Percentiles rank a stretch among this genome's conserved stretches.
Evolutionary conservation across 1,140 invertebrate species (phyloP).

Genomic region (Drosophila grimshawi): DNA sequence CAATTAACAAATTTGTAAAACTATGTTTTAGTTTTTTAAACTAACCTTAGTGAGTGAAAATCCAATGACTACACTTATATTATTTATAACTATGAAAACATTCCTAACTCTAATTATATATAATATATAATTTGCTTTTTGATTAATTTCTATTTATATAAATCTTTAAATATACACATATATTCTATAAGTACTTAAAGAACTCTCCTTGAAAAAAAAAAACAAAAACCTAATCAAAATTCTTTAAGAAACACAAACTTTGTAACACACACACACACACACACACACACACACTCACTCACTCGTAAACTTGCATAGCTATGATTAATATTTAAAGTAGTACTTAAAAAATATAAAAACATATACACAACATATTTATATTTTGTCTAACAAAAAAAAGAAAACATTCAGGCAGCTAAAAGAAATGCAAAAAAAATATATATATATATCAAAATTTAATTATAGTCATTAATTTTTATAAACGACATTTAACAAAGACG

Average conservation of each 20-base stretch:
- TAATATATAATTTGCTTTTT: slow-evolving; percentile 41
- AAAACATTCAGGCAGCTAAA: slow-evolving; percentile 52
- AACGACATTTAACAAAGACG: slow-evolving; percentile 57
- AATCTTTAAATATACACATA: slow-evolving; percentile 30
- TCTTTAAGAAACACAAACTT: slow-evolving; percentile 69
- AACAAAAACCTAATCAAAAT: slow-evolving; percentile 67
- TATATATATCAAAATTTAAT: slow-evolving; percentile 40
- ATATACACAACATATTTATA: slow-evolving; percentile 60
- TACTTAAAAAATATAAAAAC: slow-evolving; percentile 36
- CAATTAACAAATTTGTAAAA: not conserved
- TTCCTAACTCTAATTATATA: slow-evolving; percentile 48
- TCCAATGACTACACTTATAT: slow-evolving; percentile 47
- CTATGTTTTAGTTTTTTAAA: too few relatives aligned
- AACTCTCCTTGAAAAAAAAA: slow-evolving; percentile 28
- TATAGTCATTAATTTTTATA: slow-evolving; percentile 71
- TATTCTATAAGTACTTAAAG: slow-evolving; percentile 66
- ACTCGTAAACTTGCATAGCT: slow-evolving; percentile 24
- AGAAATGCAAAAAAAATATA: slow-evolving; percentile 37
- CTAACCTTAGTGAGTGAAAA: slow-evolving; percentile 21
- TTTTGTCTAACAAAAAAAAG: slow-evolving; percentile 77
- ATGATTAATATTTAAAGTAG: slow-evolving; percentile 37
- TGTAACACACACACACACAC: slow-evolving; percentile 49
- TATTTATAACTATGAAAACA: slow-evolving; percentile 41
- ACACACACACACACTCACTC: slow-evolving; percentile 40
- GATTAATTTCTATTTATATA: slow-evolving; percentile 3